Base-by-base conservation (phyloP, 2,888 invertebrate genomes). In the Eupithecia dodoneata region DNA sequence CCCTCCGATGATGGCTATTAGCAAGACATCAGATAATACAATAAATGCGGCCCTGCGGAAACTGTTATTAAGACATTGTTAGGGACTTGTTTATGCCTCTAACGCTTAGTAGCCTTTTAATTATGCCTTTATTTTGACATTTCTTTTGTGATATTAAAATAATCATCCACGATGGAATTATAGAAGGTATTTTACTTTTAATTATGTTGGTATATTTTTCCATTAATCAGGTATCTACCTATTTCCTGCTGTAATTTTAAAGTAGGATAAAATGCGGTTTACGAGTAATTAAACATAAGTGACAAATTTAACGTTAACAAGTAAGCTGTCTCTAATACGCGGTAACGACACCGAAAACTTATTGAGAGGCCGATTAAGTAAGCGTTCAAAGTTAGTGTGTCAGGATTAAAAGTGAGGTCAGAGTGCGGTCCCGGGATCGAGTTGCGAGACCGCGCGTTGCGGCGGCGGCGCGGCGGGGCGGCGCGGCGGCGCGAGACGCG, bases 1-100 rank as follows among this genome's bases (percentile, higher is more conserved):
- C 93, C 93, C 94, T 90, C 88, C 88, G 85, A 88, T 90, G 89
- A 88, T 84, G 87, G 89, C 91, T 92, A 92, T 93, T 94, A 94
- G 93, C 90, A 87, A 90, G 88, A 90, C 90, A 92, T 93, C 91
- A 90, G 92, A 93, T 93, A 92, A 90, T 88, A 87, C 87, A 86
- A 88, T 89, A 88, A 89, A 88, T 85, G 87, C 86, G 83, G 86
- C 88, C 84, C 44, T 82, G 89, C 89, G 90, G 90, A 91, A 87
- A 84, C 87, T 86, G 87, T 87, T 82, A 81, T 81, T 75, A 78
- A 80, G 81, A 79, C 76, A 69, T 49, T 77, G 75, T 81, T 71
- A 72, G 71, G 66, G 74, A 76, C 76, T 74, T 77, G 79, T 80
- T 79, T 76, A 81, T 75, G 70, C 45, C 65, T 74, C 77, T 72